Evolutionary conservation across 2,797 vertebrate genomes (phyloP).

Genomic region (Crenuchus spilurus): DNA sequence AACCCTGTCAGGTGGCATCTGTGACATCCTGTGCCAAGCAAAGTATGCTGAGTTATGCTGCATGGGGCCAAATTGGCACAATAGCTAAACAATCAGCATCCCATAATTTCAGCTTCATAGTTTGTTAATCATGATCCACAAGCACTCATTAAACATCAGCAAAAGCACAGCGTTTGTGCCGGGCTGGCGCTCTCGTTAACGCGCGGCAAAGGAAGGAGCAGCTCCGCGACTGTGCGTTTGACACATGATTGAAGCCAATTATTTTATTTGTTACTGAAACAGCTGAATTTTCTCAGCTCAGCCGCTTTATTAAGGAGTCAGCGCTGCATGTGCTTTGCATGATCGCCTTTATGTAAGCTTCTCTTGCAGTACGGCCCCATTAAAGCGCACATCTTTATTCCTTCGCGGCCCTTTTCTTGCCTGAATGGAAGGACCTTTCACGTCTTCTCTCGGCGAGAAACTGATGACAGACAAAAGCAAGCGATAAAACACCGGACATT

Average conservation of each 20-base stretch:
- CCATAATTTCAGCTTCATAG: no score
- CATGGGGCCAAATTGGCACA: no score
- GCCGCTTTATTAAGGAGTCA: not conserved
- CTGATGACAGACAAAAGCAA: not conserved
- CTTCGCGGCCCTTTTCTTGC: not conserved
- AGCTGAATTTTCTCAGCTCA: not conserved
- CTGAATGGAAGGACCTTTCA: not conserved
- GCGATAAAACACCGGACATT: not conserved
- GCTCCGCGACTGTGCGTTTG: not conserved
- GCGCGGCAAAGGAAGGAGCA: not conserved
- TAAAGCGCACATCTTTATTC: not conserved
- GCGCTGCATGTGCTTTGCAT: not conserved
- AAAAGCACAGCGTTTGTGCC: not conserved
- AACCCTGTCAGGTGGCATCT: no score
- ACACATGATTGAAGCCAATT: constrained; percentile 6
- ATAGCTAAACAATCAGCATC: no score
- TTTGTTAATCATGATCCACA: not conserved
- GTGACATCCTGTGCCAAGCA: no score
- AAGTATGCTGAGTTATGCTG: no score
- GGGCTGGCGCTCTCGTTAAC: not conserved
- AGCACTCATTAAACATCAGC: not conserved
- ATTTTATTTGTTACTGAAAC: constrained; percentile 3
- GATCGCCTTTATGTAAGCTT: not conserved
- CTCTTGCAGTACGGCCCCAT: not conserved
- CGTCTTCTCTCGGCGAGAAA: not conserved